These are phyloP conservation scores for Hydrolagus colliei DNA, from an alignment of 2,797 vertebrate species.

Conservation along the genomic window DNA sequence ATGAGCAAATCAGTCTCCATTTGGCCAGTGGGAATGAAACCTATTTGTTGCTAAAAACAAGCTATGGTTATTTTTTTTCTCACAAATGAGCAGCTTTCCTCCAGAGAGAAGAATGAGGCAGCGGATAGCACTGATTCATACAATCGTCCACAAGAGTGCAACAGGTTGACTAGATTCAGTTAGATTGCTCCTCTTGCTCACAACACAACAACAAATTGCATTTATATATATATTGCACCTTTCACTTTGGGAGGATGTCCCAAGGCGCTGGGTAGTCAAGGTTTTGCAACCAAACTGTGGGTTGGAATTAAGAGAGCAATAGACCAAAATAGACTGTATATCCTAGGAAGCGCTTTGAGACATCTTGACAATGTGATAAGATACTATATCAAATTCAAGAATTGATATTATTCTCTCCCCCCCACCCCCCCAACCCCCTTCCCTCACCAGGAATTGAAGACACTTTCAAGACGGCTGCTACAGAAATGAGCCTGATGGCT, in stretches of 20 bases:
- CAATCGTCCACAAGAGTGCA: neutral
- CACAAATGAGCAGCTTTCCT: neutral
- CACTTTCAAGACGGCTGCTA: conserved; percentile 88
- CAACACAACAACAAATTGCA: no score
- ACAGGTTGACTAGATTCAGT: neutral
- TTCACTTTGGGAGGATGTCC: no score
- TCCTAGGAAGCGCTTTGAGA: neutral
- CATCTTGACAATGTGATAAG: neutral
- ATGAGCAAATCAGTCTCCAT: neutral
- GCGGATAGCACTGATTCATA: neutral
- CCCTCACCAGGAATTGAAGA: conserved; percentile 78
- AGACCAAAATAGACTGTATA: no score
- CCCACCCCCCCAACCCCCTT: neutral
- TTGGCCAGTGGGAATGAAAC: neutral
- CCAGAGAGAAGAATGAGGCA: no score
- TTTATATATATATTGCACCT: no score
- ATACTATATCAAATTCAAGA: neutral
- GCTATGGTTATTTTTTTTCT: neutral
- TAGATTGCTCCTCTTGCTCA: neutral
- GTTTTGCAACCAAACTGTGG: no score
- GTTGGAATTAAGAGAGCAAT: no score
- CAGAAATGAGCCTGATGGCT: conserved; percentile 86
- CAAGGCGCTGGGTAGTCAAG: no score
- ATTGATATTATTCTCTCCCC: neutral
- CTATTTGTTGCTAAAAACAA: conserved; percentile 5